Conservation (phyloP, 2,113 vertebrate genomes). For the Piaya cayana region DNA sequence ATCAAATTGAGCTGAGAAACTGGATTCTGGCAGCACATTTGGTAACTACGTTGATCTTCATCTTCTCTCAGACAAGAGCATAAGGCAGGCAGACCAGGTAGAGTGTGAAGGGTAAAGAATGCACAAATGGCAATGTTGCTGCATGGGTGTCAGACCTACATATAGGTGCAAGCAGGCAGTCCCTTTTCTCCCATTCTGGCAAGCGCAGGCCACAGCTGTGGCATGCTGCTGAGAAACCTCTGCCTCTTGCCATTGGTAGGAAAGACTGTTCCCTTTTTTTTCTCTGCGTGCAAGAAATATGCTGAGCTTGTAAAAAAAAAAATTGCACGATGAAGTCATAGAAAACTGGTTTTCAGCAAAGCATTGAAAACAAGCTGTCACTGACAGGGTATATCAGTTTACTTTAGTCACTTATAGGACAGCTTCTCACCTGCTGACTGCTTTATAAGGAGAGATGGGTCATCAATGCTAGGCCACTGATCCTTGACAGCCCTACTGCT, state of each 20-base stretch:
- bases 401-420: not conserved
- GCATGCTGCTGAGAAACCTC: not conserved
- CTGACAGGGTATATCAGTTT: not conserved
- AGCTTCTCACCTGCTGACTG: not conserved
- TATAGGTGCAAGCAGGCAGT: not conserved
- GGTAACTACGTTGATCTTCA: not conserved
- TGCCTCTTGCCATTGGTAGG: rapidly evolving
- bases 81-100: not conserved
- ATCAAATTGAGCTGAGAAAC: not conserved
- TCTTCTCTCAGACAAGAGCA: not conserved
- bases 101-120: not conserved
- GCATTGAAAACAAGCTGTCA: not conserved
- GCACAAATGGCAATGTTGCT: rapidly evolving
- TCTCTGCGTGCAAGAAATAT: not conserved
- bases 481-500: not conserved
- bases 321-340: not conserved
- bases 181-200: not conserved
- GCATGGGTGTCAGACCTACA: rapidly evolving
- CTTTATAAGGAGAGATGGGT: not conserved
- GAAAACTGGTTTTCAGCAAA: not conserved
- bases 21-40: not conserved
- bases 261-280: not conserved
- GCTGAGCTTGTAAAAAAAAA: not conserved
- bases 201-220: not conserved
- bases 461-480: not conserved